Base-by-base conservation (phyloP, 64 coral and sea anemone genomes). In the Montipora sp. region DNA sequence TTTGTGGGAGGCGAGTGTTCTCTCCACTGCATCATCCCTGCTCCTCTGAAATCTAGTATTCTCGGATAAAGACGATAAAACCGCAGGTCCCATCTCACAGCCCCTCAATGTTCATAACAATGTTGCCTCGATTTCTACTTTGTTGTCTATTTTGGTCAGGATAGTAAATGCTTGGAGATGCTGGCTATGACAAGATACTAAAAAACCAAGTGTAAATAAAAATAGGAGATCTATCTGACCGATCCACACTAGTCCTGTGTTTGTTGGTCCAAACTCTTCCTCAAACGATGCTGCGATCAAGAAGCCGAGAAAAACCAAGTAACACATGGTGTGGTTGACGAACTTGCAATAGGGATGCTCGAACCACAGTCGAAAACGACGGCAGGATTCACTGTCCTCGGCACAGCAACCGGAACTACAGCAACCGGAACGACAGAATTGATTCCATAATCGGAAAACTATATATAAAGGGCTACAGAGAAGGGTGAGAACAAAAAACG, bases 291-390 rank as follows among this genome's bases (percentile, higher is more conserved):
- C 59, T 7, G 66, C 23, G 15, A 73, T 18, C 55, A 91, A 16
- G 16, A 91, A 47, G 3, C 9, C 65, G 5, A 91, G 78, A 65
- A 91, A 91, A 19, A 77, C 49, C 22, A 83, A 4, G 48, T 83
- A 91, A 22, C 55, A 82, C 15, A 46, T 74, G 6, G 66, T 83
- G 50, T 91, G 90, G 67, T 82, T 91, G 65, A 91, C 69, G 24
- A 91, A 91, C 90, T 91, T 91, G 48, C 53, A 73, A 43, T 75
- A 91, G 8, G 90, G 90, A 58, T 84, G 60, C 16, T 84, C 81
- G 44, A 67, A 84, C 14, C n/a, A 19, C 81, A 48, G 27, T 63
- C 81, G 65, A 46, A 84, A 47, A 0, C 4, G 0, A 36, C 53
- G 15, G 18, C 21, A 83, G 27, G 23, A 16, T 7, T 14, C 18